Conservation (phyloP, 2,888 invertebrate genomes). For the Epicampocera succincta region DNA sequence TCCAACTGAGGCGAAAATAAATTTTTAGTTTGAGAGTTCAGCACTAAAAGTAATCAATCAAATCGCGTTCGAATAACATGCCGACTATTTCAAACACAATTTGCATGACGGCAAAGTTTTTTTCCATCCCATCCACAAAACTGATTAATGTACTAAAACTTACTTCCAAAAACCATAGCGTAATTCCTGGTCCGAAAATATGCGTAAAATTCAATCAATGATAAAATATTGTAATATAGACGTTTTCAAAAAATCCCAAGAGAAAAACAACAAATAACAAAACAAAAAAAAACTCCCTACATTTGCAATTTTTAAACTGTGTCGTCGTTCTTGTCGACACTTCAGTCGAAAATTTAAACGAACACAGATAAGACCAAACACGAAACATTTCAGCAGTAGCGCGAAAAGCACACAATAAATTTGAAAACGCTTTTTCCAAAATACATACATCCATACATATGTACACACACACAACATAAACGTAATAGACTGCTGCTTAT, state of each 20-base stretch:
- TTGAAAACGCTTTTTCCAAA: conserved; percentile 24
- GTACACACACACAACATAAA: too few species aligned
- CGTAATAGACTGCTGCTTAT: conserved; percentile 42
- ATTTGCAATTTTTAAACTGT: conserved; percentile 55
- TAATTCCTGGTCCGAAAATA: conserved; percentile 12
- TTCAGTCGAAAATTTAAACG: conserved; percentile 60
- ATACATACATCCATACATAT: conserved; percentile 36
- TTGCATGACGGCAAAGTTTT: too few species aligned
- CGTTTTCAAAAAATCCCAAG: conserved; percentile 5
- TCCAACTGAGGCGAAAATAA: too few species aligned
- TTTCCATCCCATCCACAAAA: too few species aligned
- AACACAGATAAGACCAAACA: conserved; percentile 50
- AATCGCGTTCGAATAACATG: too few species aligned
- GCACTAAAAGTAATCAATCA: too few species aligned
- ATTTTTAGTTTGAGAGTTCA: too few species aligned
- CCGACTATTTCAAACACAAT: too few species aligned
- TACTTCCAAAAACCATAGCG: background rate
- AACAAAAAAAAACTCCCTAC: conserved; percentile 42
- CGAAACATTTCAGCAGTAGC: conserved; percentile 10
- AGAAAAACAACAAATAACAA: background rate
- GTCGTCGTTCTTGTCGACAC: conserved; percentile 13
- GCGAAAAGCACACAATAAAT: conserved; percentile 21
- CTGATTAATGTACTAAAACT: background rate
- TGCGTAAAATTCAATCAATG: conserved; percentile 29
- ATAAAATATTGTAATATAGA: conserved; percentile 35